These are phyloP conservation scores for Chaetophractus vellerosus DNA, from an alignment of 2,797 vertebrate species.

Conservation along the genomic window DNA sequence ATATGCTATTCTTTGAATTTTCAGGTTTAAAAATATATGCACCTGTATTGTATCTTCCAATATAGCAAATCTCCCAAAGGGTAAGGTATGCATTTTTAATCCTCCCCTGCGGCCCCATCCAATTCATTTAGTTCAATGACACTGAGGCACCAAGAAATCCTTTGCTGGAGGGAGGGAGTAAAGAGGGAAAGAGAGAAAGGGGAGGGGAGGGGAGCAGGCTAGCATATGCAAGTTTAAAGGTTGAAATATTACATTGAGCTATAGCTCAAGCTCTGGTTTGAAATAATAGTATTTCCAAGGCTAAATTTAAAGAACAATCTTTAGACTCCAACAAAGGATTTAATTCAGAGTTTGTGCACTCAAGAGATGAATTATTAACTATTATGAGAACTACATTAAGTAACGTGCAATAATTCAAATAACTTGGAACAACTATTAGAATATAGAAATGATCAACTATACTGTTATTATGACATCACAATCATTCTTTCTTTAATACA, in stretches of 20 bases:
- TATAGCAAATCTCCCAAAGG: not conserved
- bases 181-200: too few species aligned
- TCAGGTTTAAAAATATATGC: not conserved
- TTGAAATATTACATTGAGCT: not conserved
- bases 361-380: slow-evolving; percentile 27
- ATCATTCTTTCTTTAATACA: not conserved
- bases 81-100: not conserved
- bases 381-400: not conserved
- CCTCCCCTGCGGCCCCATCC: too few species aligned
- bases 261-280: not conserved
- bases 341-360: not conserved
- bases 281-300: not conserved
- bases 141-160: not conserved
- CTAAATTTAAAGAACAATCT: slow-evolving; percentile 17
- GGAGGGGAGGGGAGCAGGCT: not conserved
- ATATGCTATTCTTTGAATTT: not conserved
- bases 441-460: not conserved
- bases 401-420: not conserved
- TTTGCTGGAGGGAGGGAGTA: not conserved
- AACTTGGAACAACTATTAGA: not conserved
- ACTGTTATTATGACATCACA: not conserved
- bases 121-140: not conserved
- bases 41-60: not conserved
- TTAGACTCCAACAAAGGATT: not conserved
- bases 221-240: not conserved